Evolutionary conservation across 2,888 invertebrate species (phyloP).

Genomic region (Idaea aversata): DNA sequence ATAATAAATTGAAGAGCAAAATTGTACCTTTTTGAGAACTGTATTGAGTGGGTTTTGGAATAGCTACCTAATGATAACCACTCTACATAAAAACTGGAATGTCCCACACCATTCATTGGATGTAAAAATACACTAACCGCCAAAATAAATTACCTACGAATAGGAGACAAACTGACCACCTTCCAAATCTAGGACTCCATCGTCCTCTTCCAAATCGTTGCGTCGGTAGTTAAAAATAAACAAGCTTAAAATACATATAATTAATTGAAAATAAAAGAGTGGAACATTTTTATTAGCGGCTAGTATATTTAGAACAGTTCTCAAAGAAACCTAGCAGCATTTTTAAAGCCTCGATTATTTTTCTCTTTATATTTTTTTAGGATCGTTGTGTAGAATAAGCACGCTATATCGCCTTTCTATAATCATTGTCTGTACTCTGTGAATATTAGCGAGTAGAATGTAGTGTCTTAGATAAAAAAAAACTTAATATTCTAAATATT

Average conservation of each 20-base stretch:
- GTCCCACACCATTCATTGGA: not conserved
- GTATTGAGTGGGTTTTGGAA: not conserved
- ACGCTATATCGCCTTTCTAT: slow-evolving; percentile 73
- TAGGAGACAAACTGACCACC: no score
- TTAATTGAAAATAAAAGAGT: no score
- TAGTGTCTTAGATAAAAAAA: slow-evolving; percentile 75
- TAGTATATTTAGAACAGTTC: not conserved
- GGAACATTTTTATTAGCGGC: not conserved
- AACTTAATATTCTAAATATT: slow-evolving; percentile 77
- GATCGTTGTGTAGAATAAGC: slow-evolving; percentile 56
- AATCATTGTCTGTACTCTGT: slow-evolving; percentile 69
- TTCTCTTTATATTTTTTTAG: slow-evolving; percentile 11
- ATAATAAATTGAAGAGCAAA: not conserved
- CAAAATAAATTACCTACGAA: no score
- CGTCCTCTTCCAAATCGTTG: no score
- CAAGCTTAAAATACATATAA: no score
- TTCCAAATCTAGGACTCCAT: no score
- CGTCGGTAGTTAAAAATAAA: no score
- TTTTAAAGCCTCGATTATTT: not conserved
- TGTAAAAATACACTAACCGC: no score
- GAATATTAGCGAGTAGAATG: slow-evolving; percentile 75
- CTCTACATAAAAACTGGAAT: not conserved
- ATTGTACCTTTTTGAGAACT: not conserved
- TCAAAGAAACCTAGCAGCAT: not conserved
- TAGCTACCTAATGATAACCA: no score